Evolutionary conservation across 2,797 vertebrate genomes (phyloP).

Genomic region (Urosaurus nigricauda): DNA sequence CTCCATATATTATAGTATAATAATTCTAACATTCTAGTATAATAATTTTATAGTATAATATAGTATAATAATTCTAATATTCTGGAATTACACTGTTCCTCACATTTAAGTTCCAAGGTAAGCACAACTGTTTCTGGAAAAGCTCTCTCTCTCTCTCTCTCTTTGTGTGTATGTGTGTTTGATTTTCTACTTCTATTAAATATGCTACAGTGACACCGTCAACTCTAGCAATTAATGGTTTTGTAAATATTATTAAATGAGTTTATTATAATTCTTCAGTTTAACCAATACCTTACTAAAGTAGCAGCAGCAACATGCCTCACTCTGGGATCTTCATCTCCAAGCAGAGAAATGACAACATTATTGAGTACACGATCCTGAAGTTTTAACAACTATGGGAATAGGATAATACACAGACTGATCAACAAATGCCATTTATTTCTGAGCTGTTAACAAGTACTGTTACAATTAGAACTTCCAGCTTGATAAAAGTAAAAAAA

Average conservation of each 20-base stretch:
- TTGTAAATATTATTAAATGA: background rate
- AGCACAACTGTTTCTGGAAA: background rate
- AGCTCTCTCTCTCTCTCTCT: background rate
- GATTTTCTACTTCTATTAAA: background rate
- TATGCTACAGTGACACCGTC: background rate
- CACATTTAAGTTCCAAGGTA: background rate
- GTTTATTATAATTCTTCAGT: background rate
- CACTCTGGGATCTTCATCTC: slow-evolving; percentile 95
- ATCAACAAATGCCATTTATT: background rate
- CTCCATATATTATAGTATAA: background rate
- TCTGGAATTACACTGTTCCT: too few species aligned
- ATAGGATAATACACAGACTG: slow-evolving; percentile 12
- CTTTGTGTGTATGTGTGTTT: background rate
- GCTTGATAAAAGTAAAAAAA: background rate
- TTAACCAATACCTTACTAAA: slow-evolving; percentile 84
- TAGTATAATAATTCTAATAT: background rate
- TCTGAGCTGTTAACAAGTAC: background rate
- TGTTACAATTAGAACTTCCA: background rate
- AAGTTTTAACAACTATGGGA: slow-evolving; percentile 86
- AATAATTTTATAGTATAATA: background rate
- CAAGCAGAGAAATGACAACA: slow-evolving; percentile 90
- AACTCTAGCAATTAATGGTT: background rate
- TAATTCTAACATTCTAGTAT: background rate
- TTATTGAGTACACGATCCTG: slow-evolving; percentile 90
- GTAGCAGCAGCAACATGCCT: slow-evolving; percentile 90